These are phyloP conservation scores for Pygathrix nemaeus DNA, from an alignment of 2,113 vertebrate genomes.

Conservation along the genomic window DNA sequence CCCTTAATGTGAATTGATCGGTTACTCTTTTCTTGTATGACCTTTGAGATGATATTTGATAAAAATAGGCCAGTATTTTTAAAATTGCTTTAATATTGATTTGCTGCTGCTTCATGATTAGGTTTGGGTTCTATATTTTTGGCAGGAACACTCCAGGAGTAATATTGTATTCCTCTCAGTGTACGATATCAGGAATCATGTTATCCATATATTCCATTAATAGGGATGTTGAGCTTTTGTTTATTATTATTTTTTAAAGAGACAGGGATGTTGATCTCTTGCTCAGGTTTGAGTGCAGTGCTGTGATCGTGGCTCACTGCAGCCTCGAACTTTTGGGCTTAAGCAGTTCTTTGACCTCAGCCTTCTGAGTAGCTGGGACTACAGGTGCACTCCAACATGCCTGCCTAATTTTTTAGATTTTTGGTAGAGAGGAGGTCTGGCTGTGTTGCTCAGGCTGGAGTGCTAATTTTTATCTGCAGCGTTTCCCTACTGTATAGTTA, in stretches of 20 bases:
- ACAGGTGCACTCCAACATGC: too few relatives aligned
- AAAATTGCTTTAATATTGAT: neutral
- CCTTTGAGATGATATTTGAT: conserved; percentile 7
- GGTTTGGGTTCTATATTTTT: conserved; percentile 15
- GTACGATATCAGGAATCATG: neutral
- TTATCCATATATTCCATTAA: neutral
- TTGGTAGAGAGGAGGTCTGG: too few relatives aligned
- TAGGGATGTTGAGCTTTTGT: neutral
- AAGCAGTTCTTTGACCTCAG: too few relatives aligned
- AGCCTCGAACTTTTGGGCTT: too few relatives aligned
- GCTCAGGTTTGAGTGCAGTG: too few relatives aligned
- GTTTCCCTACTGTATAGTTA: neutral
- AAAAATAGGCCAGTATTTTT: conserved; percentile 5
- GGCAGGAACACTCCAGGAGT: conserved; percentile 10
- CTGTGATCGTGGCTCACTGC: too few relatives aligned
- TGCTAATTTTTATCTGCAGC: neutral
- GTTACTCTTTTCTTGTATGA: neutral
- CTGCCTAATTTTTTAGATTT: too few relatives aligned
- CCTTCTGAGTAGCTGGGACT: too few relatives aligned
- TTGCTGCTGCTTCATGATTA: neutral
- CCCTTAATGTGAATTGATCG: neutral
- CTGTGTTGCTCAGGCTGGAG: too few relatives aligned
- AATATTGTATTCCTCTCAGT: neutral
- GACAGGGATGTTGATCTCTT: too few relatives aligned
- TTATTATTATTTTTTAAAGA: neutral